These are phyloP conservation scores for Hyperopisus bebe DNA, from an alignment of 2,113 vertebrate genomes.

Conservation along the genomic window DNA sequence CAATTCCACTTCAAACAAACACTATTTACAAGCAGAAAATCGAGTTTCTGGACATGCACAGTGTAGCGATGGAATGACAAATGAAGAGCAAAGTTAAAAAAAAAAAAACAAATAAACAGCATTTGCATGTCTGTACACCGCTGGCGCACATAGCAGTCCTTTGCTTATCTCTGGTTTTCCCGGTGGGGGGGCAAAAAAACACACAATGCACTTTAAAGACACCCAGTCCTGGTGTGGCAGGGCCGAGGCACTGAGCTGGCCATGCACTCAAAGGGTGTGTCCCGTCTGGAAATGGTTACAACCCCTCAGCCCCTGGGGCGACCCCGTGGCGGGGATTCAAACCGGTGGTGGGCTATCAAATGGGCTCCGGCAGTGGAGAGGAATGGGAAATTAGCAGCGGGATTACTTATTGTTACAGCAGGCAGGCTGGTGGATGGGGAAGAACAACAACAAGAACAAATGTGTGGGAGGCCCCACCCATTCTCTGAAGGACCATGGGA, in stretches of 20 bases:
- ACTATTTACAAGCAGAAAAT: slow-evolving; percentile 65
- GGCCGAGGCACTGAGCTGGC: too few species aligned
- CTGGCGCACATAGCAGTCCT: not conserved
- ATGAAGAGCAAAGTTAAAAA: not conserved
- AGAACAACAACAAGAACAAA: not conserved
- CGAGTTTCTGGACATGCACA: slow-evolving; percentile 55
- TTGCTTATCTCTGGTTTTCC: not conserved
- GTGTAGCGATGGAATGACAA: not conserved
- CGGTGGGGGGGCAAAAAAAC: not conserved
- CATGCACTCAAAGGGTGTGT: not conserved
- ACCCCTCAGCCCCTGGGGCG: not conserved
- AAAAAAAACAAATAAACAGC: not conserved
- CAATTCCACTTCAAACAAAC: slow-evolving; percentile 60
- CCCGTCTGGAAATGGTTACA: not conserved
- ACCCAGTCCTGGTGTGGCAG: not conserved
- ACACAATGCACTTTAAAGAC: not conserved
- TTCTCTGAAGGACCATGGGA: not conserved
- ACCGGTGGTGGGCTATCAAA: not conserved
- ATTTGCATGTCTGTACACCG: not conserved
- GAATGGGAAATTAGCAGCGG: not conserved
- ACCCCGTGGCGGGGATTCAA: not conserved
- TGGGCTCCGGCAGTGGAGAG: not conserved
- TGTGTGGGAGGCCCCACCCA: not conserved
- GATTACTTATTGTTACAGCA: not conserved
- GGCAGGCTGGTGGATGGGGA: not conserved